phyloP scores from a whole-genome alignment of 1,140 invertebrate genomes.

The Conus betulinus region DNA sequence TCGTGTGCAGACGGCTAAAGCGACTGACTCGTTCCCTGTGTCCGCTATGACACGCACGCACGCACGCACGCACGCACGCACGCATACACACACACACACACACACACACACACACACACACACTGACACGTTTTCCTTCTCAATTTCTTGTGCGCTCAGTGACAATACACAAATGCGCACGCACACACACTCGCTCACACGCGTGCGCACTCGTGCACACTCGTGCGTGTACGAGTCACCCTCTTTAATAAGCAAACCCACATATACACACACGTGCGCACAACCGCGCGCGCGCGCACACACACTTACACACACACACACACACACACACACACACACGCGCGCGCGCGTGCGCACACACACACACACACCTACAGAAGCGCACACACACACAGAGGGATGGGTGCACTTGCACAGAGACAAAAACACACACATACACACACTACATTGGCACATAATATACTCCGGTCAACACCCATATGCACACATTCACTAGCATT shows the following conservation, averaged over 20 bases:
- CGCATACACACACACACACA: too few species aligned
- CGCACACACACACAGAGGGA: not conserved
- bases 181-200: not conserved
- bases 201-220: not conserved
- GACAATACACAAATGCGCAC: too few species aligned
- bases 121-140: too few species aligned
- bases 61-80: too few species aligned
- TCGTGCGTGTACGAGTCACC: not conserved
- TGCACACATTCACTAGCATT: not conserved
- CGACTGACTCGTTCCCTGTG: too few species aligned
- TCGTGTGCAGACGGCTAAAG: too few species aligned
- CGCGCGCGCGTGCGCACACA: not conserved
- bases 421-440: not conserved
- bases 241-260: not conserved
- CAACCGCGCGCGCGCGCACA: not conserved
- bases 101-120: not conserved
- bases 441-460: not conserved
- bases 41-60: too few species aligned
- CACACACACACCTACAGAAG: not conserved
- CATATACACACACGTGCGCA: not conserved
- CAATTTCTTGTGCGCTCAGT: too few species aligned
- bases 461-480: not conserved
- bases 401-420: not conserved
- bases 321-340: constrained; percentile 1
- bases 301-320: not conserved